Evolutionary conservation across 1,140 invertebrate genomes (phyloP).

Genomic region (Macrocentrus cingulum): DNA sequence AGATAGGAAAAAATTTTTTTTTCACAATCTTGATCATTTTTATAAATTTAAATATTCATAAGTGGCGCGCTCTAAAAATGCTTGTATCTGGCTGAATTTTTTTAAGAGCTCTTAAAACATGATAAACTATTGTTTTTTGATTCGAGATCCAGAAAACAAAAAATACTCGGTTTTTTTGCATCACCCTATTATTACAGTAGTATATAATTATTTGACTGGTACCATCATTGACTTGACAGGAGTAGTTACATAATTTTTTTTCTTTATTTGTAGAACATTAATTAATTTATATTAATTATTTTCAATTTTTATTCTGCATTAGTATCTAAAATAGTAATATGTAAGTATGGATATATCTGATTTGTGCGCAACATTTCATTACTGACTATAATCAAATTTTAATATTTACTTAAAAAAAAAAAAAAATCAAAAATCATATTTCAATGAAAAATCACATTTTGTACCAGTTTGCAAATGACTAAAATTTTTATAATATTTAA

Average conservation of each 20-base stretch:
- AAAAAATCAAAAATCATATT: neutral
- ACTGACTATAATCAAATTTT: no score
- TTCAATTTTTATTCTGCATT: slow-evolving; percentile 20
- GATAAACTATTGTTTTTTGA: neutral
- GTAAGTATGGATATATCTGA: slow-evolving; percentile 33
- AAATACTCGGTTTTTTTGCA: neutral
- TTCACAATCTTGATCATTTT: no score
- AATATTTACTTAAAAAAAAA: no score
- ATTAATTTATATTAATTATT: slow-evolving; percentile 21
- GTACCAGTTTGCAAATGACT: no score
- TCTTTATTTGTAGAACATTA: slow-evolving; percentile 20
- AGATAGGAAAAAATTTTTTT: no score
- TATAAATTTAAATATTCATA: no score
- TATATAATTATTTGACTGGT: slow-evolving; percentile 33
- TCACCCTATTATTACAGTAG: slow-evolving; percentile 3
- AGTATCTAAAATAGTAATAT: slow-evolving; percentile 18
- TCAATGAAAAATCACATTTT: neutral
- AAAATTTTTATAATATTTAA: no score
- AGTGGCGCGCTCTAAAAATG: no score
- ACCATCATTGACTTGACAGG: slow-evolving; percentile 55
- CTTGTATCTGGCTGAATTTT: no score
- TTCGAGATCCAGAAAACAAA: no score
- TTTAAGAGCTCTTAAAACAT: neutral
- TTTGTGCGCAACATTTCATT: slow-evolving; percentile 44
- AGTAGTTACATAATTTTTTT: slow-evolving; percentile 43